Conservation (phyloP, 2,888 invertebrate species). For the Chloromyia formosa region DNA sequence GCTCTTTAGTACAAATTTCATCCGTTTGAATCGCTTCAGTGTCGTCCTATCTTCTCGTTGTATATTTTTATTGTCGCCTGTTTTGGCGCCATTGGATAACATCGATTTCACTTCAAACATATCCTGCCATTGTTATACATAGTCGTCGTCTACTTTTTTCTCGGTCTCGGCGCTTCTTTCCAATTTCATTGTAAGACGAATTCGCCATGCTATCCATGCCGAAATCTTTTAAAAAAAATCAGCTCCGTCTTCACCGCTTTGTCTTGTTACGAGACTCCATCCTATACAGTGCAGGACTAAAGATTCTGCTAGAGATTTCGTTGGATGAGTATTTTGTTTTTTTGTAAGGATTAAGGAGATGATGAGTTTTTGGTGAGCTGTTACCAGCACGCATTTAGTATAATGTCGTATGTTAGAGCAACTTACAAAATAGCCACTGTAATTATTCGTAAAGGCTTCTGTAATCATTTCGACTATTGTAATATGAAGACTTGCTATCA, state of each 20-base stretch:
- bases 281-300: too few relatives aligned
- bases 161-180: background rate
- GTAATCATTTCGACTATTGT: too few relatives aligned
- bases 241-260: background rate
- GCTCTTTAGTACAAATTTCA: slow-evolving; percentile 26
- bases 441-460: too few relatives aligned
- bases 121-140: background rate
- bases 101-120: slow-evolving; percentile 14
- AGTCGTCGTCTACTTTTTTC: background rate
- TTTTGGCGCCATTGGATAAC: slow-evolving; percentile 33
- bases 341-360: too few relatives aligned
- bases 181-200: background rate
- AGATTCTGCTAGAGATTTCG: too few relatives aligned
- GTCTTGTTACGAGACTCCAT: too few relatives aligned
- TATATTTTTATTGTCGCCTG: slow-evolving; percentile 33
- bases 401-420: too few relatives aligned
- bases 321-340: too few relatives aligned
- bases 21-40: slow-evolving; percentile 13
- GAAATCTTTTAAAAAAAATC: background rate
- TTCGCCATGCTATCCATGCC: background rate
- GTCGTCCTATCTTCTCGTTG: background rate
- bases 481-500: too few relatives aligned
- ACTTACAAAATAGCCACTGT: too few relatives aligned
- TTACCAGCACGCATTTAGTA: too few relatives aligned
- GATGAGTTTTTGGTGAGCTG: too few relatives aligned